Base-by-base conservation (phyloP, 2,888 invertebrate genomes). In the Amiota communis region DNA sequence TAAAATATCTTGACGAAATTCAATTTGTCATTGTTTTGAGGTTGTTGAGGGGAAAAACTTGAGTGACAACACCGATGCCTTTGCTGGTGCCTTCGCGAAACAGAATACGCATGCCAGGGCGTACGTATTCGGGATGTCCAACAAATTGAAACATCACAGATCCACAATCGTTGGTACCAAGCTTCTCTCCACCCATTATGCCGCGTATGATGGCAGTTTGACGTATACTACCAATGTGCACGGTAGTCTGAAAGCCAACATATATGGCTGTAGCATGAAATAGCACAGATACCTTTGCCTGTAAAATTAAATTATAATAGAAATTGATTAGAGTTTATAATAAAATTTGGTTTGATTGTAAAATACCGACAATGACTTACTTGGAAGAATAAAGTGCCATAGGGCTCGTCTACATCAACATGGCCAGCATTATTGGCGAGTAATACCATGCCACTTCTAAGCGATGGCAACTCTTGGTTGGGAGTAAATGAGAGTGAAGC, bases 161-260 rank as follows among this genome's bases (percentile, higher is more conserved):
- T 0, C 96, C 97, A 8, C 93, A 93, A 83, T 97, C 95, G 80
- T 98, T 97, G 0, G 96, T 96, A 53, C 95, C 89, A 0, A 93
- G 85, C 73, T 87, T 87, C 48, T 88, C 89, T 36, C 88, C 87
- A 12, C 91, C 92, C 91, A 93, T 92, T 76, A 93, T 93, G 17
- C 93, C 96, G 82, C 95, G 93, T 67, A 98, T 95, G 10, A 95
- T 93, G n/a, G 97, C 98, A 0, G 98, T 98, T 90, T 98, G 98
- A 0, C 98, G 91, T 9, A 99, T 96, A 83, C 97, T 98, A 0
- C 98, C 98, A 70, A 98, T 96, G 89, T 98, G 98, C 0, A 98
- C 95, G 0, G 98, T 98, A 20, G 97, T 96, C 89, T 96, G 96
- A 88, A 96, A 96, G 47, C 96, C 96, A 6, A 94, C 93, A 77